phyloP scores from a whole-genome alignment of 2,113 vertebrate species.

The Channa maculata region DNA sequence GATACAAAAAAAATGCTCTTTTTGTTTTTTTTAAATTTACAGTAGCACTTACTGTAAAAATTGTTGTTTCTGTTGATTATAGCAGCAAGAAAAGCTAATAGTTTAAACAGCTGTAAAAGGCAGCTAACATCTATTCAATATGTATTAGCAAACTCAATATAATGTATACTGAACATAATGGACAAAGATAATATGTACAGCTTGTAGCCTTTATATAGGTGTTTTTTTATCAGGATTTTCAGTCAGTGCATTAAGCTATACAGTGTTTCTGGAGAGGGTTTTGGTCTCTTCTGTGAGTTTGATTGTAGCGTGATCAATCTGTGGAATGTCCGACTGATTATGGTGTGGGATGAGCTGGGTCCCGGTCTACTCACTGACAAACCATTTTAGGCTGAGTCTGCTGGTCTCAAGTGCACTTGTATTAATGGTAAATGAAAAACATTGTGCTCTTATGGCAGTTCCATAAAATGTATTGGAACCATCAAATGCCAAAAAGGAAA shows the following conservation, averaged over 20 bases:
- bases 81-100: slow-evolving; percentile 70
- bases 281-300: slow-evolving; percentile 47
- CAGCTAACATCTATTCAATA: slow-evolving; percentile 71
- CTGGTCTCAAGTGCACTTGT: slow-evolving; percentile 78
- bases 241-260: slow-evolving; percentile 82
- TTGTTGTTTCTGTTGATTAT: slow-evolving; percentile 31
- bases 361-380: slow-evolving; percentile 43
- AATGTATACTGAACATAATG: slow-evolving; percentile 58
- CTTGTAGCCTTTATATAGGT: slow-evolving; percentile 70
- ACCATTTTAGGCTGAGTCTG: slow-evolving; percentile 54
- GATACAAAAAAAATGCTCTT: slow-evolving; percentile 54
- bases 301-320: slow-evolving; percentile 68
- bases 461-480: slow-evolving; percentile 38
- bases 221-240: slow-evolving; percentile 59
- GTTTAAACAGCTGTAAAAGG: slow-evolving; percentile 60
- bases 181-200: slow-evolving; percentile 68
- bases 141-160: slow-evolving; percentile 55
- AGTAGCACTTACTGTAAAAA: slow-evolving; percentile 57
- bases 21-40: slow-evolving; percentile 39
- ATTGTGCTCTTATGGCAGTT: slow-evolving; percentile 53
- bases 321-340: slow-evolving; percentile 61
- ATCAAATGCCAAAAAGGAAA: slow-evolving; percentile 32
- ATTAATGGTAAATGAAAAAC: slow-evolving; percentile 44
- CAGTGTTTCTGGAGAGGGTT: slow-evolving; percentile 51
- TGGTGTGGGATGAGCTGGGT: slow-evolving; percentile 47